These are phyloP conservation scores for Drosophila biarmipes DNA, from an alignment of 1,140 invertebrate genomes.

Conservation along the genomic window DNA sequence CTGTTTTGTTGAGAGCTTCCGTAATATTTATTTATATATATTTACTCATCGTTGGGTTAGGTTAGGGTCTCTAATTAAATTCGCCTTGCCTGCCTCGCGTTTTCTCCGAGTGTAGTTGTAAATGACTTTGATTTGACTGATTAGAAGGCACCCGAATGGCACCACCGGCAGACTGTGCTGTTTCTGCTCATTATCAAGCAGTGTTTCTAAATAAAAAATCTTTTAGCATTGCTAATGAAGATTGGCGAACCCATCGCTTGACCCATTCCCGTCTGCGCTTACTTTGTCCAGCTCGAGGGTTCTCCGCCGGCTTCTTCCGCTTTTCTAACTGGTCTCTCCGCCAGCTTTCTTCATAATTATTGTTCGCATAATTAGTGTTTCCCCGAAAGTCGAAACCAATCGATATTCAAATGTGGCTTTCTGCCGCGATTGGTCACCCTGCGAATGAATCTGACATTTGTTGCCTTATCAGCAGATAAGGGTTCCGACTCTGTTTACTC, in stretches of 20 bases:
- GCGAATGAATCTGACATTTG: neutral
- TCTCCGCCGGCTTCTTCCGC: conserved; percentile 5
- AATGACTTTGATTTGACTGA: conserved; percentile 31
- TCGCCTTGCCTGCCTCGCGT: too few relatives aligned
- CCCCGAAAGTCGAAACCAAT: conserved; percentile 15
- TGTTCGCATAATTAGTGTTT: conserved; percentile 32
- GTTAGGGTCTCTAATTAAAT: conserved; percentile 2
- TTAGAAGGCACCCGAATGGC: conserved; percentile 25
- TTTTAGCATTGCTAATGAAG: conserved; percentile 62
- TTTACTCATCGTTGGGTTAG: neutral
- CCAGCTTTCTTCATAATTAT: conserved; percentile 41
- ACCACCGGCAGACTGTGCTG: conserved; percentile 20
- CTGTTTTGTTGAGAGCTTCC: neutral
- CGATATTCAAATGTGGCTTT: conserved; percentile 44
- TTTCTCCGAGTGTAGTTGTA: conserved; percentile 29
- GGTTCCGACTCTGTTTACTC: conserved; percentile 24
- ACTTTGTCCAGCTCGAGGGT: conserved; percentile 5
- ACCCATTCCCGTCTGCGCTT: conserved; percentile 36
- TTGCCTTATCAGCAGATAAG: conserved; percentile 38
- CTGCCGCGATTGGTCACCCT: conserved; percentile 1
- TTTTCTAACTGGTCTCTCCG: conserved; percentile 9
- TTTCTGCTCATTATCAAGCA: conserved; percentile 29
- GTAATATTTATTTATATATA: too few relatives aligned
- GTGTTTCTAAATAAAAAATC: conserved; percentile 24
- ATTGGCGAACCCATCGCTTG: conserved; percentile 44